phyloP scores from a whole-genome alignment of 2,797 vertebrate species.

The Cichlasoma orientale region DNA sequence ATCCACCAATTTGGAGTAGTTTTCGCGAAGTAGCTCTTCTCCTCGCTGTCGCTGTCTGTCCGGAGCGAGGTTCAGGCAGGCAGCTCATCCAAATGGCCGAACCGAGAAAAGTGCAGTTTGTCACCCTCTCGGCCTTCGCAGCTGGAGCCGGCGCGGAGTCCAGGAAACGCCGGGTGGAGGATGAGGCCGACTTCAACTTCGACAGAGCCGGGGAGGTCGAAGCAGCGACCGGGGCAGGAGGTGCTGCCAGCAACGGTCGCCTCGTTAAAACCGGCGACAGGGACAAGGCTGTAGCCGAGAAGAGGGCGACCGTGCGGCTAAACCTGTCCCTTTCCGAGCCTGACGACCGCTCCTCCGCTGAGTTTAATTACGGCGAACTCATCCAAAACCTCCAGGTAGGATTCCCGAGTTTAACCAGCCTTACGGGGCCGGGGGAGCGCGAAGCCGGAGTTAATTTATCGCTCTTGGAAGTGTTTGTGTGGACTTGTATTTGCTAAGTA shows the following conservation, averaged over 20 bases:
- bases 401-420: background rate
- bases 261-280: slow-evolving; percentile 73
- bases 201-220: slow-evolving; percentile 78
- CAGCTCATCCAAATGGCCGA: slow-evolving; percentile 91
- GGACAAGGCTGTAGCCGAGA: slow-evolving; percentile 78
- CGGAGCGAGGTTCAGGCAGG: slow-evolving; percentile 77
- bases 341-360: slow-evolving; percentile 90
- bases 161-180: slow-evolving; percentile 86
- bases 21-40: slow-evolving; percentile 80
- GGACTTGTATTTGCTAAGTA: slow-evolving; percentile 66
- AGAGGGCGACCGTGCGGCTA: slow-evolving; percentile 87
- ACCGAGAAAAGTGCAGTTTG: slow-evolving; percentile 93
- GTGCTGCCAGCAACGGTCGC: slow-evolving; percentile 69
- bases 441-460: slow-evolving; percentile 49
- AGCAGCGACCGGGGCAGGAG: slow-evolving; percentile 78
- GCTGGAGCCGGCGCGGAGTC: slow-evolving; percentile 82
- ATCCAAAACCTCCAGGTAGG: slow-evolving; percentile 82
- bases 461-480: slow-evolving; percentile 54
- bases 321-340: slow-evolving; percentile 91
- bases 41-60: slow-evolving; percentile 76
- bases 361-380: slow-evolving; percentile 96
- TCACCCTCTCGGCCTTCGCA: slow-evolving; percentile 89
- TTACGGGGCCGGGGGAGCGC: slow-evolving; percentile 29
- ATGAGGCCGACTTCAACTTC: slow-evolving; percentile 81
- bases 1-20: slow-evolving; percentile 78